Conservation (phyloP, 2,888 invertebrate genomes). For the Hemistola chrysoprasaria region DNA sequence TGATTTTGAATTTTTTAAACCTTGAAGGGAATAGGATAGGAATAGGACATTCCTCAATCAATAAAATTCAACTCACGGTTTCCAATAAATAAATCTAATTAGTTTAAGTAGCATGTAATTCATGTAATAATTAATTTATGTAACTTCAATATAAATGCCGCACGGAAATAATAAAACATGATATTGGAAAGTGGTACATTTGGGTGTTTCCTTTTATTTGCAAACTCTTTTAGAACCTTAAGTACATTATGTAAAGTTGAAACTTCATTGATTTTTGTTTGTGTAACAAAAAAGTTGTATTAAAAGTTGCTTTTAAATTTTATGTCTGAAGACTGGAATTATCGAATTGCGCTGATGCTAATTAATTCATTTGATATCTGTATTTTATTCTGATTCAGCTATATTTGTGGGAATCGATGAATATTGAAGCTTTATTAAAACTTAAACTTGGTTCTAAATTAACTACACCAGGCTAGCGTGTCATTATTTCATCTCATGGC, state of each 20-base stretch:
- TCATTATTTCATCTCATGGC: too few relatives aligned
- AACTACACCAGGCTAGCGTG: too few relatives aligned
- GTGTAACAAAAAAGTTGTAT: slow-evolving; percentile 15
- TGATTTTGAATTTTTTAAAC: neutral
- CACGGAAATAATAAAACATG: slow-evolving; percentile 41
- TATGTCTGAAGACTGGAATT: slow-evolving; percentile 37
- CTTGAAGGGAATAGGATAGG: too few relatives aligned
- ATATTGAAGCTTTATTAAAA: too few relatives aligned
- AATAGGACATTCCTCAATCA: too few relatives aligned
- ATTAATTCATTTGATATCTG: too few relatives aligned
- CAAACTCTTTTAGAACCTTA: slow-evolving; percentile 1
- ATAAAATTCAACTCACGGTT: too few relatives aligned
- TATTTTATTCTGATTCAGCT: too few relatives aligned
- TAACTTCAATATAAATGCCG: slow-evolving; percentile 22
- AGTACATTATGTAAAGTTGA: slow-evolving; percentile 2
- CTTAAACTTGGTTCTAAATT: too few relatives aligned
- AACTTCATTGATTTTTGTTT: slow-evolving; percentile 18
- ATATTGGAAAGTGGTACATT: slow-evolving; percentile 46
- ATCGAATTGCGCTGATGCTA: slow-evolving; percentile 7
- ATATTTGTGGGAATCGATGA: too few relatives aligned
- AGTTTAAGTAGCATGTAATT: too few relatives aligned
- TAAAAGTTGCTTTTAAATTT: slow-evolving; percentile 48
- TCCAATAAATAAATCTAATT: too few relatives aligned
- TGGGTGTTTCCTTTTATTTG: slow-evolving; percentile 21
- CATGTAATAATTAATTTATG: slow-evolving; percentile 15